Evolutionary conservation across 2,113 vertebrate genomes (phyloP).

Genomic region (Megaleporinus macrocephalus): DNA sequence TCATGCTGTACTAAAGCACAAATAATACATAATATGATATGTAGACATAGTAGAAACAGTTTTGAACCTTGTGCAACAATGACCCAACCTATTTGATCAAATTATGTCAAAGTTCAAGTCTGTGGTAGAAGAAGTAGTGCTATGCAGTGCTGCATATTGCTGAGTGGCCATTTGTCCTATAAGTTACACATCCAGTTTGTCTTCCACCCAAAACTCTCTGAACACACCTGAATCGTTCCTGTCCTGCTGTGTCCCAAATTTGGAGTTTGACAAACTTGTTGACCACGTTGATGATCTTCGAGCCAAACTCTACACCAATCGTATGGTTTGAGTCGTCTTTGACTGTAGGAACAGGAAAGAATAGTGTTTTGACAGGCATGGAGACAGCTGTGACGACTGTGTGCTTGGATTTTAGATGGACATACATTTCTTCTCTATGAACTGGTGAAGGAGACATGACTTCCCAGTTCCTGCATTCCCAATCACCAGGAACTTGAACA

Average conservation of each 20-base stretch:
- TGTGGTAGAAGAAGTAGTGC: neutral
- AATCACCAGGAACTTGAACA: conserved; percentile 95
- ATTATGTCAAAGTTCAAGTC: neutral
- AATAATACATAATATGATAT: too few species aligned
- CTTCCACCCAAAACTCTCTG: neutral
- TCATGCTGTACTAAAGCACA: too few species aligned
- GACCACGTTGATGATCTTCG: conserved; percentile 89
- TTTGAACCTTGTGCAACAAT: too few species aligned
- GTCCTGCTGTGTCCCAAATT: conserved; percentile 95
- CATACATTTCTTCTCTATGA: conserved; percentile 95
- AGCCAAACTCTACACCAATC: conserved; percentile 93
- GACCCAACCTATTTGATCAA: too few species aligned
- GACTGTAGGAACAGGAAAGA: conserved; percentile 69
- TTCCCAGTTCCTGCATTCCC: conserved; percentile 93
- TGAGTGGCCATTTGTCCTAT: neutral
- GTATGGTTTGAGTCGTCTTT: conserved; percentile 96
- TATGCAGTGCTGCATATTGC: neutral
- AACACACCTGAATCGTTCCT: conserved; percentile 89
- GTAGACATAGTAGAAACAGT: too few species aligned
- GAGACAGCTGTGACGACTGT: neutral
- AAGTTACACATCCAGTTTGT: neutral
- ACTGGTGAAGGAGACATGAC: conserved; percentile 86
- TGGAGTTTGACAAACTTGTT: conserved; percentile 93
- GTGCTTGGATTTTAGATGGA: conserved; percentile 29
- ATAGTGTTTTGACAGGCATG: neutral